A percentile compares a stretch with the other conserved stretches of the same genome.
These are phyloP conservation scores for Euplexia lucipara DNA, from an alignment of 2,888 invertebrate species.

Conservation along the genomic window DNA sequence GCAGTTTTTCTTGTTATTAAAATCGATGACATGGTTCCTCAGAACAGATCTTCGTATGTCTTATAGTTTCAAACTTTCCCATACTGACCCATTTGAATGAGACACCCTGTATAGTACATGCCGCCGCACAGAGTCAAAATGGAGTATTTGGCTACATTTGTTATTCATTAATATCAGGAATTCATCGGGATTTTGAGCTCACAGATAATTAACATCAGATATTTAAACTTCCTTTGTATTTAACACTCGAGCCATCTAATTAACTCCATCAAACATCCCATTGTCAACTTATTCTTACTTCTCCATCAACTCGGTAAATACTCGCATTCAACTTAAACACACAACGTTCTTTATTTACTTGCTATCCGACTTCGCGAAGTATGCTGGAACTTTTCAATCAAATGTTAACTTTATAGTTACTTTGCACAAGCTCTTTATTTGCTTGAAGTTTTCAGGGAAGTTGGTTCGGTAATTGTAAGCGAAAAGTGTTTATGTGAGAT, in stretches of 20 bases:
- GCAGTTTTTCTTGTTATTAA: too few species aligned
- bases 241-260: conserved; percentile 17
- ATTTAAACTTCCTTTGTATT: conserved; percentile 9
- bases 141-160: not conserved
- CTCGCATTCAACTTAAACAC: conserved; percentile 31
- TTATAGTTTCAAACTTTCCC: too few species aligned
- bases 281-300: conserved; percentile 11
- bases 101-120: too few species aligned
- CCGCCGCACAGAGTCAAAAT: not conserved
- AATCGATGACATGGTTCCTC: too few species aligned
- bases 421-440: conserved; percentile 32
- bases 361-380: conserved; percentile 11
- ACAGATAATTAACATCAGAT: conserved; percentile 16
- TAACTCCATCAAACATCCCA: conserved; percentile 18
- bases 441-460: conserved; percentile 31
- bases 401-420: conserved; percentile 36
- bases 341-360: conserved; percentile 11
- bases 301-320: conserved; percentile 44
- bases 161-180: not conserved
- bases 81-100: too few species aligned
- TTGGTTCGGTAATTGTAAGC: conserved; percentile 15
- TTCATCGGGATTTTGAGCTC: not conserved
- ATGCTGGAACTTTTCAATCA: conserved; percentile 34
- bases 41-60: too few species aligned
- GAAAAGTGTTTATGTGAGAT: conserved; percentile 25